A percentile compares a stretch with the other conserved stretches of the same genome.
Evolutionary conservation across 1,140 invertebrate genomes (phyloP).

Genomic region (Littorina saxatilis): DNA sequence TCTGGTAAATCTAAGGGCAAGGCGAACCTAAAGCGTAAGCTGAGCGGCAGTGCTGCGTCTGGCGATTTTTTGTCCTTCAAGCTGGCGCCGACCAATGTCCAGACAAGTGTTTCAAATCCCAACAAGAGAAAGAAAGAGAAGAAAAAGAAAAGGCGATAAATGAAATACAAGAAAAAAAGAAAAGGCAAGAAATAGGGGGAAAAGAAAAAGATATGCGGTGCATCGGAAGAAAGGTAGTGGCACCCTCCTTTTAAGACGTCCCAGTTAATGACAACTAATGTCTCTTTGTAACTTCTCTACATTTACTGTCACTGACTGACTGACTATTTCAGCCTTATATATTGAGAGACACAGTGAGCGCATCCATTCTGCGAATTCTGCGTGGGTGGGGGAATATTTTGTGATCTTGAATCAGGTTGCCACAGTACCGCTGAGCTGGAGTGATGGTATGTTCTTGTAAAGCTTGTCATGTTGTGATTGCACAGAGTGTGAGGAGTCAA

Average conservation of each 20-base stretch:
- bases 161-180: too few relatives aligned
- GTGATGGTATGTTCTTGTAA: too few relatives aligned
- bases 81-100: not conserved
- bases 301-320: not conserved
- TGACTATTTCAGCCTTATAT: not conserved
- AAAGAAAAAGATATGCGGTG: not conserved
- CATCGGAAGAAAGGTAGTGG: not conserved
- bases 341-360: too few relatives aligned
- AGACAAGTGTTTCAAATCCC: not conserved
- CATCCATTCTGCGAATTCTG: not conserved
- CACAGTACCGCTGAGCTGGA: not conserved
- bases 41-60: not conserved
- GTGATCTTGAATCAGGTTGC: not conserved
- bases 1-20: not conserved
- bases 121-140: constrained; percentile 1
- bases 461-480: too few relatives aligned
- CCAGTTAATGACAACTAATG: too few relatives aligned
- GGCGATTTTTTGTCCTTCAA: not conserved
- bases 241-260: too few relatives aligned
- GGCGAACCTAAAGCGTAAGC: not conserved
- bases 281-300: not conserved
- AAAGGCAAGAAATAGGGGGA: too few relatives aligned
- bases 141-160: too few relatives aligned
- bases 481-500: too few relatives aligned
- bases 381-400: not conserved